Percentiles rank a stretch among this genome's conserved stretches.
phyloP scores from a whole-genome alignment of 2,888 invertebrate species.

The Pseudeuparius sepicola region DNA sequence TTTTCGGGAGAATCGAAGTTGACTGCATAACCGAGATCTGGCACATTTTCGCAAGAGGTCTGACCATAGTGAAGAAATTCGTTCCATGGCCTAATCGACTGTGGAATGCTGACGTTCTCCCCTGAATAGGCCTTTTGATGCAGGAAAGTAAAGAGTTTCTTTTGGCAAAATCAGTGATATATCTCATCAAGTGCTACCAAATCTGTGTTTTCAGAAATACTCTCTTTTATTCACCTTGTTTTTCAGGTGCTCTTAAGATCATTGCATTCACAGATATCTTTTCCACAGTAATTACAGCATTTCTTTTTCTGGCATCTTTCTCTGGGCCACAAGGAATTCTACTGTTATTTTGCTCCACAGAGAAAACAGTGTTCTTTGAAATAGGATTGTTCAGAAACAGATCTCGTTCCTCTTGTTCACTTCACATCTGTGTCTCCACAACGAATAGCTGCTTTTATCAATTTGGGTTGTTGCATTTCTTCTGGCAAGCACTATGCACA shows the following conservation, averaged over 20 bases:
- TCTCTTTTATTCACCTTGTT: constrained; percentile 7
- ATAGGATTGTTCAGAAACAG: too few species aligned
- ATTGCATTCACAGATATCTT: neutral
- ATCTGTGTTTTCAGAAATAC: too few species aligned
- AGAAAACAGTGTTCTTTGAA: constrained; percentile 8
- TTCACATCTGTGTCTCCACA: constrained; percentile 1
- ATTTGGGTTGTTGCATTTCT: constrained; percentile 1
- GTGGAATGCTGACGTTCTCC: constrained; percentile 5
- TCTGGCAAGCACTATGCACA: constrained; percentile 6
- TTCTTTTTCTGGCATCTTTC: constrained; percentile 3
- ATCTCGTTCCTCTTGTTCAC: too few species aligned
- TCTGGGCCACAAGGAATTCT: constrained; percentile 4
- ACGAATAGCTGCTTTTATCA: constrained; percentile 7
- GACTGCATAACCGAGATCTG: too few species aligned
- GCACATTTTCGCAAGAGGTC: too few species aligned
- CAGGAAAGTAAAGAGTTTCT: too few species aligned
- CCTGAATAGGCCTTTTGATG: too few species aligned
- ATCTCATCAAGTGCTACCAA: too few species aligned
- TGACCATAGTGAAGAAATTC: too few species aligned
- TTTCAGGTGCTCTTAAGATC: constrained; percentile 6
- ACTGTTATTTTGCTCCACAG: constrained; percentile 4
- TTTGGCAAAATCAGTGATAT: too few species aligned
- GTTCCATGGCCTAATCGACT: too few species aligned
- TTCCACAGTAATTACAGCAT: constrained; percentile 1
- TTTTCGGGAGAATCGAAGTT: too few species aligned